Conservation (phyloP, 2,113 vertebrate species). For the Pimephales promelas region DNA sequence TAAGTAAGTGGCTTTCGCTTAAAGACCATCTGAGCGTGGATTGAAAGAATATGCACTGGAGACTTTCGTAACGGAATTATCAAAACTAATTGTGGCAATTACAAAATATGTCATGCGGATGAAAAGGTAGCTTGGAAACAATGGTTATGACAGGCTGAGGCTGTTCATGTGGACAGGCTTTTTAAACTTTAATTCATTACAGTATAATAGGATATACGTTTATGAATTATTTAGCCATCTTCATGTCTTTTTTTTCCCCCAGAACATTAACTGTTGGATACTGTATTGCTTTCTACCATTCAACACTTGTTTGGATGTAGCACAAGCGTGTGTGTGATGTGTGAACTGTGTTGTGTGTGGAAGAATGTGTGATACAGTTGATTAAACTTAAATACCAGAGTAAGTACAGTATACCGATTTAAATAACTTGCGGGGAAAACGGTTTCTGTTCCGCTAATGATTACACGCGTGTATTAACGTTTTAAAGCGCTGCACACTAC, state of each 20-base stretch:
- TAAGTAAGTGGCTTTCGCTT: slow-evolving; percentile 45
- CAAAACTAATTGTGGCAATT: background rate
- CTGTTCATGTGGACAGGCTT: slow-evolving; percentile 59
- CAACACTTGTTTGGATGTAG: slow-evolving; percentile 57
- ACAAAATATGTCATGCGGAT: background rate
- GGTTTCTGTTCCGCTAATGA: background rate
- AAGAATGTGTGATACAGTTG: background rate
- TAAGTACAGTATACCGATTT: background rate
- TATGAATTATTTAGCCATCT: slow-evolving; percentile 70
- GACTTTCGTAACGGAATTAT: background rate
- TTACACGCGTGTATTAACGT: background rate
- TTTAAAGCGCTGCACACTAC: background rate
- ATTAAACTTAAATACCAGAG: background rate
- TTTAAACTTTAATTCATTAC: slow-evolving; percentile 60
- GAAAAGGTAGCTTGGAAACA: background rate
- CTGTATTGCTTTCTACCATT: slow-evolving; percentile 51
- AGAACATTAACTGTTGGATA: slow-evolving; percentile 56
- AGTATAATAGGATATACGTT: slow-evolving; percentile 64
- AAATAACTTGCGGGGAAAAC: background rate
- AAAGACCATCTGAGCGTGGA: background rate
- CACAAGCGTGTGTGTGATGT: slow-evolving; percentile 28
- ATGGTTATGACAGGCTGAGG: background rate
- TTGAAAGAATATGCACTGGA: background rate
- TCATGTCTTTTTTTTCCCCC: slow-evolving; percentile 57
- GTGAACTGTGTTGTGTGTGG: background rate